A percentile compares a stretch with the other conserved stretches of the same genome.
These are phyloP conservation scores for Pammene fasciana DNA, from an alignment of 2,888 invertebrate genomes.

Conservation along the genomic window DNA sequence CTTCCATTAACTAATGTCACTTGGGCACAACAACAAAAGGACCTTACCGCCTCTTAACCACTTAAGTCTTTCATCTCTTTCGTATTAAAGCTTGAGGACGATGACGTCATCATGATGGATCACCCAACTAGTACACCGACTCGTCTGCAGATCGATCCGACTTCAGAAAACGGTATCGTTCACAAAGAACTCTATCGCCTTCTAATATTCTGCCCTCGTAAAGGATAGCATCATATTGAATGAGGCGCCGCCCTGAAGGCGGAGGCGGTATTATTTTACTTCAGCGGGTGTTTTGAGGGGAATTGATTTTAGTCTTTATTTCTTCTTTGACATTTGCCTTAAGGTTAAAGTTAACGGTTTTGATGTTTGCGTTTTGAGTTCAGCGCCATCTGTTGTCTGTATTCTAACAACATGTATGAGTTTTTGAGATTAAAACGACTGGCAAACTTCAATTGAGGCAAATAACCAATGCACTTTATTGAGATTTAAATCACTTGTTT, in stretches of 20 bases:
- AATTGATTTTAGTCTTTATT: slow-evolving; percentile 33
- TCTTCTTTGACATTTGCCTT: slow-evolving; percentile 21
- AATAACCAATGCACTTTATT: not conserved
- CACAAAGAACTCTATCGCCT: slow-evolving; percentile 28
- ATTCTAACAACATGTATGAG: not conserved
- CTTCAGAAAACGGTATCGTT: slow-evolving; percentile 25
- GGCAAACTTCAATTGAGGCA: not conserved
- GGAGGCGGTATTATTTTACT: slow-evolving; percentile 44
- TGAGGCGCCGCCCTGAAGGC: slow-evolving; percentile 46
- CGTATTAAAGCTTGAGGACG: not conserved
- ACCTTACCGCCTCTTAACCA: slow-evolving; percentile 12
- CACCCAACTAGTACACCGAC: slow-evolving; percentile 42
- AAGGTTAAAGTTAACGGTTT: slow-evolving; percentile 29
- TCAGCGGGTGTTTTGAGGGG: slow-evolving; percentile 39
- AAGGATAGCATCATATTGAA: slow-evolving; percentile 35
- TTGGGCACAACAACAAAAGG: not conserved
- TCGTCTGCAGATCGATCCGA: slow-evolving; percentile 46
- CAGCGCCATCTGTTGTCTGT: slow-evolving; percentile 3
- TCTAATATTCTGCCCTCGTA: slow-evolving; percentile 17
- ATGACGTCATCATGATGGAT: slow-evolving; percentile 38
- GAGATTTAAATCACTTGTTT: no score
- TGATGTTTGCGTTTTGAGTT: not conserved
- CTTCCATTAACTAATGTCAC: slow-evolving; percentile 35
- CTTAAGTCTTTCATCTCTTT: slow-evolving; percentile 1
- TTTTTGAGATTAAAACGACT: no score